These are phyloP conservation scores for Drosophila mulleri DNA, from an alignment of 2,888 invertebrate species.

Conservation along the genomic window DNA sequence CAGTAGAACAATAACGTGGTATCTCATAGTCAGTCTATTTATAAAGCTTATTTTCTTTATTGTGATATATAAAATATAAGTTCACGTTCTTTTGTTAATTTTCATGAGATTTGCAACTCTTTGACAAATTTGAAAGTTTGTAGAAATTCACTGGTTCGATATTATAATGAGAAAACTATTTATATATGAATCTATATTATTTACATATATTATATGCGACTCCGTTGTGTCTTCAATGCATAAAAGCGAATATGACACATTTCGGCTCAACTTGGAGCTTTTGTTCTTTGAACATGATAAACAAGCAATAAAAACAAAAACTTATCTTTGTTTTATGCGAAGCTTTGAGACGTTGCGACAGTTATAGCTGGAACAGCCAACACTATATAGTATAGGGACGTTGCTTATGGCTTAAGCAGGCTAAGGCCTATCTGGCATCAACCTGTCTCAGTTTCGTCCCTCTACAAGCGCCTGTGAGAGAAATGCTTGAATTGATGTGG, in stretches of 20 bases:
- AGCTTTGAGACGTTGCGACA: not conserved
- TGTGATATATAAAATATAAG: not conserved
- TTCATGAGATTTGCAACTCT: conserved; percentile 44
- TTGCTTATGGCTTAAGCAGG: not conserved
- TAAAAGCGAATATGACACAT: conserved; percentile 1
- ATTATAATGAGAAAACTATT: not conserved
- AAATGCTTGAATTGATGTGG: conserved; percentile 1
- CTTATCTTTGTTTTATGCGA: not conserved
- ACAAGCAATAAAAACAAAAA: not conserved
- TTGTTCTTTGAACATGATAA: conserved; percentile 4
- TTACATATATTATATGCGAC: not conserved
- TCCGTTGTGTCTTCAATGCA: not conserved
- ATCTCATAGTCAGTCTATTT: no score
- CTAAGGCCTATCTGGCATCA: not conserved
- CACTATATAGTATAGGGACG: not conserved
- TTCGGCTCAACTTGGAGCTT: not conserved
- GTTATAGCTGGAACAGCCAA: not conserved
- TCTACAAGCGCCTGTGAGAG: not conserved
- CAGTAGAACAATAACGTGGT: no score
- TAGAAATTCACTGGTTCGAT: not conserved
- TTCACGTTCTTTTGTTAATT: conserved; percentile 29
- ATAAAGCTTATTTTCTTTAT: not conserved
- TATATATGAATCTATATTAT: not conserved
- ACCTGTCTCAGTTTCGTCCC: not conserved
- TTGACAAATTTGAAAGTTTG: conserved; percentile 47